A percentile compares a stretch with the other conserved stretches of the same genome.
These are phyloP conservation scores for Anaspis maculata DNA, from an alignment of 2,888 invertebrate genomes.

Conservation along the genomic window DNA sequence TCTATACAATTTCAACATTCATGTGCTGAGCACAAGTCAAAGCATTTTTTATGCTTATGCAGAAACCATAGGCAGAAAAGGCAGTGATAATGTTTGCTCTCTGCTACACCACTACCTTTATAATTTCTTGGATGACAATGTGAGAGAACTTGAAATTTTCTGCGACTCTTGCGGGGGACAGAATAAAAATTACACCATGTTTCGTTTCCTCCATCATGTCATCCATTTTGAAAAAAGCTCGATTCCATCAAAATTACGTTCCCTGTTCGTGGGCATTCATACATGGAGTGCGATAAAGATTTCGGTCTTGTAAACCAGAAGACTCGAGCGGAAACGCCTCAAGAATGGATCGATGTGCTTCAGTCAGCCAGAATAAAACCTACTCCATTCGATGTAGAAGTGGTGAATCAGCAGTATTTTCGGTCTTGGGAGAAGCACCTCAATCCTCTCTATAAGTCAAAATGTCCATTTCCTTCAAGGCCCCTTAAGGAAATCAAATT, in stretches of 20 bases:
- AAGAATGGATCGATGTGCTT: not conserved
- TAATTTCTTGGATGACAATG: too few species aligned
- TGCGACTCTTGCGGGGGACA: too few species aligned
- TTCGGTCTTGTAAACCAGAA: not conserved
- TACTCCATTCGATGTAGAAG: not conserved
- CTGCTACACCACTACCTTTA: too few species aligned
- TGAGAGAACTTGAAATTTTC: too few species aligned
- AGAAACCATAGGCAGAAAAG: too few species aligned
- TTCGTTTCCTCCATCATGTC: not conserved
- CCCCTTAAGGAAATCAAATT: too few species aligned
- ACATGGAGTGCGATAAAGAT: not conserved
- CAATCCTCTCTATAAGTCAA: not conserved
- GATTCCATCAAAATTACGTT: not conserved
- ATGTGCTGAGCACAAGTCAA: conserved; percentile 15
- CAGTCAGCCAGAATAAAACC: not conserved
- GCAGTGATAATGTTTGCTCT: too few species aligned
- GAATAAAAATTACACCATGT: too few species aligned
- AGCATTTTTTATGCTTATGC: conserved; percentile 20
- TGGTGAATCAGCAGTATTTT: not conserved
- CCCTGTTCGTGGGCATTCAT: not conserved
- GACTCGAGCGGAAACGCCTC: not conserved
- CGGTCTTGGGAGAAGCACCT: not conserved
- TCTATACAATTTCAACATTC: conserved; percentile 21
- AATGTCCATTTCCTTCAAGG: too few species aligned
- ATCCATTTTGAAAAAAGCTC: not conserved